Evolutionary conservation across 2,113 vertebrate genomes (phyloP).

Genomic region (Vicugna pacos): DNA sequence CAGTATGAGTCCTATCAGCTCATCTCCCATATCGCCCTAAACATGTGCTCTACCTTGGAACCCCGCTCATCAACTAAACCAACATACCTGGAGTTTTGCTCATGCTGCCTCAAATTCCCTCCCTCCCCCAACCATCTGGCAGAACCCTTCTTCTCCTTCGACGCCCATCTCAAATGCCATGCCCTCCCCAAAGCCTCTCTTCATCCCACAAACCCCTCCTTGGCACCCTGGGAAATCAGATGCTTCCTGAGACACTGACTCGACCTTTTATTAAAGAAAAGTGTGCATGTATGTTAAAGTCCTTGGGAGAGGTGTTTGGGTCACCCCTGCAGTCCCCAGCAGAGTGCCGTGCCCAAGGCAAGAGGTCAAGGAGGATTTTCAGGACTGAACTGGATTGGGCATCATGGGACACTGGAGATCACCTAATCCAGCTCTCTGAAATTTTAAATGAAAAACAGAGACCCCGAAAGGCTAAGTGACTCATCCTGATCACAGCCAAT

Average conservation of each 20-base stretch:
- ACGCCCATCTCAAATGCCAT: slow-evolving; percentile 12
- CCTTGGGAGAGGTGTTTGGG: not conserved
- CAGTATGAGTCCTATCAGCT: not conserved
- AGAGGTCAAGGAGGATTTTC: slow-evolving; percentile 41
- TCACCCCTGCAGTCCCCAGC: slow-evolving; percentile 13
- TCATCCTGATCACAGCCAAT: slow-evolving; percentile 24
- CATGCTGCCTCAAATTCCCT: not conserved
- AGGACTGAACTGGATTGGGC: not conserved
- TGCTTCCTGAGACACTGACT: slow-evolving; percentile 3
- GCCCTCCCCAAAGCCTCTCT: not conserved
- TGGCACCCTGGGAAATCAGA: not conserved
- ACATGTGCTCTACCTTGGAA: not conserved
- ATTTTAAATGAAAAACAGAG: slow-evolving; percentile 66
- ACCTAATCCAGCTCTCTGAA: slow-evolving; percentile 3
- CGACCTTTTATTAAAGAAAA: slow-evolving; percentile 47
- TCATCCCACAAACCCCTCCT: slow-evolving; percentile 26
- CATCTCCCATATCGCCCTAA: not conserved
- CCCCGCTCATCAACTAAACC: not conserved
- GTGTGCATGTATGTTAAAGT: slow-evolving; percentile 11
- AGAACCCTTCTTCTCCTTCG: slow-evolving; percentile 48
- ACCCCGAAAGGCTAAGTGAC: slow-evolving; percentile 59
- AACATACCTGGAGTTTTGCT: slow-evolving; percentile 14
- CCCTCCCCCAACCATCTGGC: not conserved
- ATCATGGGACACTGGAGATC: slow-evolving; percentile 18
- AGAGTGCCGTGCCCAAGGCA: not conserved